Conservation (phyloP, 2,888 invertebrate genomes). For the Bellardia pandia region DNA sequence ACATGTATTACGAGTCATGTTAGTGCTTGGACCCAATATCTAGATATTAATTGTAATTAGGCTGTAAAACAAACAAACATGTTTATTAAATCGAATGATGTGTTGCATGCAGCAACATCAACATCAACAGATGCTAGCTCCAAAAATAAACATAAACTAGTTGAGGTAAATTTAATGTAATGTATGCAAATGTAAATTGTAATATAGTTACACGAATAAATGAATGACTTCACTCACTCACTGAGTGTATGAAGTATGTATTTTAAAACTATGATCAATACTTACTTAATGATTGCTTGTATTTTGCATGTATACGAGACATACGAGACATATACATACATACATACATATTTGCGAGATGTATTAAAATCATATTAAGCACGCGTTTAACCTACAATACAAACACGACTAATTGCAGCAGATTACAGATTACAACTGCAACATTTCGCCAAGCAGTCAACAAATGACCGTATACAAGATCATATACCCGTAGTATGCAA, state of each 20-base stretch:
- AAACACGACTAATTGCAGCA: constrained; percentile 57
- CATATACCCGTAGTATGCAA: constrained; percentile 40
- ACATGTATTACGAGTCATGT: constrained; percentile 16
- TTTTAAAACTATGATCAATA: constrained; percentile 36
- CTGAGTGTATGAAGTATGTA: constrained; percentile 21
- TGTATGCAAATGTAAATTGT: constrained; percentile 21
- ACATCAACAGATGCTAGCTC: constrained; percentile 26
- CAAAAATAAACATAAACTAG: constrained; percentile 29
- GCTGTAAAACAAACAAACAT: constrained; percentile 49
- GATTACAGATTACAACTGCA: constrained; percentile 56
- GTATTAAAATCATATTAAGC: constrained; percentile 62
- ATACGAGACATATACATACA: neutral
- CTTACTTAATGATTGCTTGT: constrained; percentile 34
- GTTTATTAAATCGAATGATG: constrained; percentile 41
- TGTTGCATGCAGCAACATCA: constrained; percentile 27
- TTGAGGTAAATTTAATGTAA: constrained; percentile 49
- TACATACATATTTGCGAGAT: constrained; percentile 18
- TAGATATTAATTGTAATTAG: constrained; percentile 50
- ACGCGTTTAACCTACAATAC: constrained; percentile 72
- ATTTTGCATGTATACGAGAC: too few relatives aligned
- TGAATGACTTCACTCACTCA: neutral
- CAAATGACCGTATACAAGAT: constrained; percentile 54
- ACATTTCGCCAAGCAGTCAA: constrained; percentile 45
- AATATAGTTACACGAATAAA: constrained; percentile 18
- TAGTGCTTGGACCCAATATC: neutral